These are phyloP conservation scores for Chrosomus eos DNA, from an alignment of 2,797 vertebrate genomes.

Conservation along the genomic window DNA sequence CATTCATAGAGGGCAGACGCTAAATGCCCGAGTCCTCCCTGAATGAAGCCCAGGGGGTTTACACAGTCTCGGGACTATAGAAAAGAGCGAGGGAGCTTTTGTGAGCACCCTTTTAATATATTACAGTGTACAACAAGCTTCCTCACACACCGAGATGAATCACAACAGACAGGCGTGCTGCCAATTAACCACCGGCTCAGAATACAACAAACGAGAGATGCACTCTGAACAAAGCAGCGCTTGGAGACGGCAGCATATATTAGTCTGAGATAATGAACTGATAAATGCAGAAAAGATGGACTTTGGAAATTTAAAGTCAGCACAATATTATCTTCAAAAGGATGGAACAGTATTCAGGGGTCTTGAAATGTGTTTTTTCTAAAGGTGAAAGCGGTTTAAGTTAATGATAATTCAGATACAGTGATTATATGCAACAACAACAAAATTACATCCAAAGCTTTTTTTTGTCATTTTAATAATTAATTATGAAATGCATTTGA, in stretches of 20 bases:
- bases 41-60: slow-evolving; percentile 6
- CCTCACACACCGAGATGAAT: slow-evolving; percentile 34
- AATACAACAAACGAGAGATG: slow-evolving; percentile 12
- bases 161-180: slow-evolving; percentile 13
- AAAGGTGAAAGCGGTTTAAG: background rate
- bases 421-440: background rate
- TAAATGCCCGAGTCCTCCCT: background rate
- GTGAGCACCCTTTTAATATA: slow-evolving; percentile 16
- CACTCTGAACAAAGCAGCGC: slow-evolving; percentile 4
- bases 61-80: slow-evolving; percentile 6
- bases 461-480: background rate
- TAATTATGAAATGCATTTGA: background rate
- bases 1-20: slow-evolving; percentile 50
- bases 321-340: background rate
- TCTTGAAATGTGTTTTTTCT: background rate
- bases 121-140: background rate
- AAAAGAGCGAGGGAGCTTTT: slow-evolving; percentile 8
- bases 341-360: background rate
- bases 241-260: background rate
- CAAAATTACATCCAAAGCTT: background rate
- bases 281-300: background rate
- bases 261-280: background rate
- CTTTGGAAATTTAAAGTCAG: background rate
- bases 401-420: background rate
- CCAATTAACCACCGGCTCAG: background rate